Conservation (phyloP, 1,140 invertebrate species). For the Paramacrobiotus metropolitanus region DNA sequence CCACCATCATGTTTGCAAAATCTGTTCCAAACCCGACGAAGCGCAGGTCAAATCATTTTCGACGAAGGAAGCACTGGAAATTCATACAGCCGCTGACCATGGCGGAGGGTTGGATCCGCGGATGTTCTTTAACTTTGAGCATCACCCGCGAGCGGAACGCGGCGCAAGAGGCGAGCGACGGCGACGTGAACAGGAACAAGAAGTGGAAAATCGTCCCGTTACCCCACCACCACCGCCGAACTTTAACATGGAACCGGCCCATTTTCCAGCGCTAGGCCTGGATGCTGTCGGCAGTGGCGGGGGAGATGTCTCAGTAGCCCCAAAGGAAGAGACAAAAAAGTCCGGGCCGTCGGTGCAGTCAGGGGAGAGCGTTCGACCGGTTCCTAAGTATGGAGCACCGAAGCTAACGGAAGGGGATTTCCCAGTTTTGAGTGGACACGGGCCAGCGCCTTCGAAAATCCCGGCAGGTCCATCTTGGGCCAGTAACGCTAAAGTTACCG, state of each 20-base stretch:
- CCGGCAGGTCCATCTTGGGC: neutral
- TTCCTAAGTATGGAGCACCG: neutral
- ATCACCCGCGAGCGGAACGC: neutral
- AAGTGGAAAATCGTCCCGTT: neutral
- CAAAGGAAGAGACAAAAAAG: neutral
- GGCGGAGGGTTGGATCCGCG: neutral
- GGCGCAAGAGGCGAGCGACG: neutral
- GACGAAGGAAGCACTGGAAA: neutral
- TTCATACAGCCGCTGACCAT: neutral
- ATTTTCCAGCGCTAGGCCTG: neutral
- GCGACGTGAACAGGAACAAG: neutral
- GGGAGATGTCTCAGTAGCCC: neutral
- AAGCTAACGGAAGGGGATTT: neutral
- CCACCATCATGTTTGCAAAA: neutral
- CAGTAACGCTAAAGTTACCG: neutral
- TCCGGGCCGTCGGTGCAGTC: neutral
- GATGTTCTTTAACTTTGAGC: neutral
- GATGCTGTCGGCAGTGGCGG: neutral
- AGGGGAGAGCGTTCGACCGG: neutral
- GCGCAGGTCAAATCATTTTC: neutral
- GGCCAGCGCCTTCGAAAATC: neutral
- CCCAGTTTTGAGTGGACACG: neutral
- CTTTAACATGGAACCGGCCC: neutral
- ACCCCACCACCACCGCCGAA: neutral
- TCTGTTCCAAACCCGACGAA: slow-evolving; percentile 1